These are phyloP conservation scores for Paratrypauchen microcephalus DNA, from an alignment of 2,797 vertebrate species.

Conservation along the genomic window DNA sequence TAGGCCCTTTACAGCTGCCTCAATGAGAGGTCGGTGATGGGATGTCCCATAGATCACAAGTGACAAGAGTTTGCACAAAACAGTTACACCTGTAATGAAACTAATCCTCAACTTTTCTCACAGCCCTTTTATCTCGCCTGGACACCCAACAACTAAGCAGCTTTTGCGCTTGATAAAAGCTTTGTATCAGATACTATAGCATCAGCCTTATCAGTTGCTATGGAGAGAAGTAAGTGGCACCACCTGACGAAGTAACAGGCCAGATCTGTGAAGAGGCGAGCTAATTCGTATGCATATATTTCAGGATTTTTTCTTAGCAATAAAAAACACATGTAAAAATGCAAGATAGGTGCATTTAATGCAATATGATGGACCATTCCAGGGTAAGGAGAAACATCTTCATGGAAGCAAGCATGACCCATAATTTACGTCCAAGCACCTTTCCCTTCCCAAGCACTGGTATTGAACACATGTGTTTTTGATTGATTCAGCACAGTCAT, in stretches of 20 bases:
- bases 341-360: too few species aligned
- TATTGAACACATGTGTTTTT: not conserved
- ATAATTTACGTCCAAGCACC: not conserved
- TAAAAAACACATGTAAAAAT: too few species aligned
- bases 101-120: slow-evolving; percentile 25
- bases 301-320: too few species aligned
- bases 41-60: slow-evolving; percentile 51
- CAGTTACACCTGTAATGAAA: slow-evolving; percentile 55
- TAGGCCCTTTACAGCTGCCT: slow-evolving; percentile 68
- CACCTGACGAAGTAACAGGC: too few species aligned
- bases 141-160: too few species aligned
- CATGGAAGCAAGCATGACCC: not conserved
- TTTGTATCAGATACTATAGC: too few species aligned
- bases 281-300: too few species aligned
- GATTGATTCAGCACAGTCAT: not conserved
- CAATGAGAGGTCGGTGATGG: slow-evolving; percentile 64
- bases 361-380: too few species aligned
- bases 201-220: too few species aligned
- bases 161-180: not conserved
- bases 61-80: slow-evolving; percentile 73
- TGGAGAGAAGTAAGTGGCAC: too few species aligned
- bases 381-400: too few species aligned
- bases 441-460: not conserved
- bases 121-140: not conserved
- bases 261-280: too few species aligned